phyloP scores from a whole-genome alignment of 1,140 invertebrate genomes.

The Drosophila baimaii region DNA sequence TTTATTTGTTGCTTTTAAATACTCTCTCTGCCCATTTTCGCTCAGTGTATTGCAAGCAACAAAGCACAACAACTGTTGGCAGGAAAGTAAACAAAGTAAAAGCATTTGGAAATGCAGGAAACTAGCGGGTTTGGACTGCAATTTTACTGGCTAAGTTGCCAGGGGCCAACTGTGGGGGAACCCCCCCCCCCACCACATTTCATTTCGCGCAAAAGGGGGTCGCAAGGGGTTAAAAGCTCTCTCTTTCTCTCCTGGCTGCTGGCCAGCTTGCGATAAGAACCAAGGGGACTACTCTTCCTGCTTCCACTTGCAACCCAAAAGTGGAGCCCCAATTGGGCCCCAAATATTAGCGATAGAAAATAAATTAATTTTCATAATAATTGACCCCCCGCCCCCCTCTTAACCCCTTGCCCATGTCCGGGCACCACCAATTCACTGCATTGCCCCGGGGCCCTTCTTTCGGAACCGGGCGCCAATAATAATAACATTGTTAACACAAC shows the following conservation, averaged over 20 bases:
- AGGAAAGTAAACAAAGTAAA: slow-evolving; percentile 57
- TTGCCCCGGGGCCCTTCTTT: slow-evolving; percentile 41
- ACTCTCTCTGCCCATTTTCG: background rate
- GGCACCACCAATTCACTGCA: slow-evolving; percentile 51
- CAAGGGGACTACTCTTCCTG: slow-evolving; percentile 6
- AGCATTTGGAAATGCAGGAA: slow-evolving; percentile 58
- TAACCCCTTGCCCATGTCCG: background rate
- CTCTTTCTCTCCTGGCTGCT: slow-evolving; percentile 19
- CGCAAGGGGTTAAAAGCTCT: background rate
- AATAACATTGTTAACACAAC: slow-evolving; percentile 83
- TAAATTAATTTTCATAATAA: slow-evolving; percentile 83
- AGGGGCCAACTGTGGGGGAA: background rate
- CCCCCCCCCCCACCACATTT: background rate
- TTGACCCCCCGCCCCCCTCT: slow-evolving; percentile 30
- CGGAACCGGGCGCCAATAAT: slow-evolving; percentile 74
- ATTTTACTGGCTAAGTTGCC: slow-evolving; percentile 43
- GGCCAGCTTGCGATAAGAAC: slow-evolving; percentile 64
- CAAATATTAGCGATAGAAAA: slow-evolving; percentile 74
- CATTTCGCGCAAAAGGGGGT: background rate
- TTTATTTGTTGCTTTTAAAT: no score
- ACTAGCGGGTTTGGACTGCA: slow-evolving; percentile 23
- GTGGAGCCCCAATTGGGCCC: slow-evolving; percentile 11
- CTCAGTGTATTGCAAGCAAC: slow-evolving; percentile 5
- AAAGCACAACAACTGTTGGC: slow-evolving; percentile 30
- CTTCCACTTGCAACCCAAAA: slow-evolving; percentile 12